Base-by-base conservation (phyloP, 2,888 invertebrate species). In the Congeria kusceri region DNA sequence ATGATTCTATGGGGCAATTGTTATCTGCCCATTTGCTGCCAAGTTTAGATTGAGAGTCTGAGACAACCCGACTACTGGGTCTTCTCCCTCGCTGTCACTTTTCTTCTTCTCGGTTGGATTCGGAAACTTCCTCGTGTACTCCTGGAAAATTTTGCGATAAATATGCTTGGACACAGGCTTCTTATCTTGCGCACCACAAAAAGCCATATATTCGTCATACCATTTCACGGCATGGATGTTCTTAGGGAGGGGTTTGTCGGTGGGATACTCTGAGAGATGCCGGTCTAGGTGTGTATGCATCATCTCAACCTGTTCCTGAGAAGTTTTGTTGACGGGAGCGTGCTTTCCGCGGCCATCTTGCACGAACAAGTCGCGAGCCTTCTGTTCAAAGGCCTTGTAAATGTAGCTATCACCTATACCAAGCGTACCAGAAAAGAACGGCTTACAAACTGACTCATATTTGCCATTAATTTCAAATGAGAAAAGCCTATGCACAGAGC, bases 401-500 rank as follows among this genome's bases (percentile, higher is more conserved):
- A 80, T 77, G 25, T 70, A 77, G 49, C 77, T 82, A 63, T 80
- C 77, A 32, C 84, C 82, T 47, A 82, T 69, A 49, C 82, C 77
- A 18, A 85, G 65, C 28, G 80, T 80, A 59, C 64, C 77, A 9
- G 82, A 67, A 53, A 80, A 85, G 61, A 85, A 82, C 20, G 71
- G 63, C 58, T 80, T 82, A 62, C 82, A 82, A 23, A 78, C 75
- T 28, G 81, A 75, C 59, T 72, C 79, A 67, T 80, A 80, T 25
- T 77, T 80, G 9, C 80, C 80, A 70, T 80, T 80, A 1, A 80
- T 80, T 57, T 80, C 80, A 66, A 80, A 80, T 15, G 80, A 80
- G 66, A 80, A 80, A n/a, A 80, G 66, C 44, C 80, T 72, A 57
- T 80, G 80, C 32, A 80, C 80, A 65, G 72, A 72, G 25, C 73